Percentiles rank a stretch among this genome's conserved stretches.
phyloP scores from a whole-genome alignment of 2,888 invertebrate genomes.

The Andrena trimmerana region DNA sequence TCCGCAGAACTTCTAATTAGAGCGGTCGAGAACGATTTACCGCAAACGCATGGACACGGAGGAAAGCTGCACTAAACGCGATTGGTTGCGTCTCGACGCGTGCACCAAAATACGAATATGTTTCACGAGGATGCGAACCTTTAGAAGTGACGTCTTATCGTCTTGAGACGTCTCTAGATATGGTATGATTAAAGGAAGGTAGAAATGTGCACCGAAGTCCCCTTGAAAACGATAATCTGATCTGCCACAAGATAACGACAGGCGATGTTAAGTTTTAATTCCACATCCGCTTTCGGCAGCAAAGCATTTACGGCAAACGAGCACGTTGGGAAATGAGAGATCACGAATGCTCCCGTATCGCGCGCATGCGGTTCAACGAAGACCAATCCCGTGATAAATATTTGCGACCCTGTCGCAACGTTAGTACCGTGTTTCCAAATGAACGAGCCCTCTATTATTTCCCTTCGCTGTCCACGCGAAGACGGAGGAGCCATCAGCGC shows the following conservation, averaged over 20 bases:
- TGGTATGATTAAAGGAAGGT: too few relatives aligned
- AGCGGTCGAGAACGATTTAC: conserved; percentile 64
- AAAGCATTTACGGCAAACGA: not conserved
- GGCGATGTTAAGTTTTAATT: too few relatives aligned
- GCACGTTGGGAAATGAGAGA: not conserved
- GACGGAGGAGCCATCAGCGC: conserved; percentile 25
- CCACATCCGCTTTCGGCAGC: too few relatives aligned
- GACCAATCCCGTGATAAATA: not conserved
- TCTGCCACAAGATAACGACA: too few relatives aligned
- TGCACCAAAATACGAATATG: not conserved
- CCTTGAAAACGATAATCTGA: too few relatives aligned
- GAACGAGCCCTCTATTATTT: conserved; percentile 8
- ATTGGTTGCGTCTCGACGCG: not conserved
- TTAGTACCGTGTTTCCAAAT: not conserved
- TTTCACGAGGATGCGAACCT: not conserved
- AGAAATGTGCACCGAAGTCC: too few relatives aligned
- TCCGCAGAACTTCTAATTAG: conserved; percentile 65
- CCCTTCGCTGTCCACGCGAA: conserved; percentile 24
- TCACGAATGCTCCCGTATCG: not conserved
- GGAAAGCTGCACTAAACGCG: conserved; percentile 27
- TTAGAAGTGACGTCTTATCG: not conserved
- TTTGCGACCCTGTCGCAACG: not conserved
- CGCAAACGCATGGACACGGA: conserved; percentile 42
- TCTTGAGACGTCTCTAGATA: not conserved
- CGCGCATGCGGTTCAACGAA: not conserved